Evolutionary conservation across 2,888 invertebrate species (phyloP), one percentile per base, ranked within the genome.

Genomic region (Dromius quadrimaculatus): DNA sequence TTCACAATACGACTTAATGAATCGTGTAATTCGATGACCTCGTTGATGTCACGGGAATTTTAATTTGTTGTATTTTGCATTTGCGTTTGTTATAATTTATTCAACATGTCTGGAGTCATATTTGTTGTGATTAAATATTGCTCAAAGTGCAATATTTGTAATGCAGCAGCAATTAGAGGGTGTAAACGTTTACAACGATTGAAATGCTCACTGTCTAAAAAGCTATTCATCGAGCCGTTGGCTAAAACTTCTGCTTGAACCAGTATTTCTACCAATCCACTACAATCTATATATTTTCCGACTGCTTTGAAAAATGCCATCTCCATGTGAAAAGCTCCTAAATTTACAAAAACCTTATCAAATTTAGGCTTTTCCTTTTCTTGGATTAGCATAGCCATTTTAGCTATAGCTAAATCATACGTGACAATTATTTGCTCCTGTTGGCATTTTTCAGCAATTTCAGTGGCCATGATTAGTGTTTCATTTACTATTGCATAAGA

Each of bases 301-400:
- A 79, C 13, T 43, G 78, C 77, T 74, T 78, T 77, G 78, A 78
- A 73, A 73, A 5, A 79, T 11, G 78, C 71, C 74, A 78, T 75
- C 75, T 76, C 74, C 2, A 78, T 73, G 72, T 79, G 78, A 75
- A 83, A 81, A 32, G 75, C 70, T 13, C 80, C 80, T 13, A 79
- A 72, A 75, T 80, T 77, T 43, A 81, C 78, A 71, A 63, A 63
- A 5, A 63, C 11, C 13, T 43, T 63, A 74, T 66, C 64, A 32
- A 61, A 71, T 50, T 9, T 11, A 43, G 41, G 43, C 19, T 72
- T 66, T 65, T 73, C 71, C 19, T 38, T 32, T 50, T 43, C 34
- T 69, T 75, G 74, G 20, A 74, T 74, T 71, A 59, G 62, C 57
- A 72, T 75, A 6, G 72, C 72, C 15, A 54, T 15, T 54, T 54